Base-by-base conservation (phyloP, 2,888 invertebrate genomes). In the Empis livida region DNA sequence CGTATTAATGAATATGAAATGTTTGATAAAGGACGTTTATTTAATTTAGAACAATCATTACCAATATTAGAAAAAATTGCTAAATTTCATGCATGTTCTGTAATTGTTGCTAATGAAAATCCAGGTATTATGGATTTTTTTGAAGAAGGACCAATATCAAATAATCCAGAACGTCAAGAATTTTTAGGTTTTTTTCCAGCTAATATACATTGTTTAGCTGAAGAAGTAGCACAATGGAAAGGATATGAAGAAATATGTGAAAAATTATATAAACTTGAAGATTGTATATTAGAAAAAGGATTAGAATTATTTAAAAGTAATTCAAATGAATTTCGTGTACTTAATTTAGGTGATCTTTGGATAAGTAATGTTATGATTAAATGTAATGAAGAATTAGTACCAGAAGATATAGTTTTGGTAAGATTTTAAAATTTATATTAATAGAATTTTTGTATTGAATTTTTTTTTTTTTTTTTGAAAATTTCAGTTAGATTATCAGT, bases 21-120 rank as follows among this genome's bases (percentile, higher is more conserved):
- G 66, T 71, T 72, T n/a, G 70, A 73, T 53, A 70, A 73, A 23
- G 68, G 71, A 31, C 59, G 65, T 20, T 74, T 78, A 14, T 65
- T 79, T 11, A 77, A 78, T 58, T 59, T 73, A 49, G 66, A 71
- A 20, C 76, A 78, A 54, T 67, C 71, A 45, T 55, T 72, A 45
- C 60, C 71, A 42, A 72, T 74, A 3, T 56, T 78, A 5, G 68
- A 70, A 48, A 74, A 73, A 57, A 55, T 79, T 49, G 78, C 75
- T 2, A 72, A 68, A 55, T 63, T 77, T 49, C 79, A 79, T 55
- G 78, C 77, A 3, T 69, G 73, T 39, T 75, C 77, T 1, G 67
- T 61, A 4, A 56, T 66, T 3, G 54, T 68, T 11, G 59, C 62
- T 27, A 51, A 59, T 31, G 51, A 62, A 14, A 60, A 57, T 53